phyloP scores from a whole-genome alignment of 2,888 invertebrate species.

The Drosophila lutescens region DNA sequence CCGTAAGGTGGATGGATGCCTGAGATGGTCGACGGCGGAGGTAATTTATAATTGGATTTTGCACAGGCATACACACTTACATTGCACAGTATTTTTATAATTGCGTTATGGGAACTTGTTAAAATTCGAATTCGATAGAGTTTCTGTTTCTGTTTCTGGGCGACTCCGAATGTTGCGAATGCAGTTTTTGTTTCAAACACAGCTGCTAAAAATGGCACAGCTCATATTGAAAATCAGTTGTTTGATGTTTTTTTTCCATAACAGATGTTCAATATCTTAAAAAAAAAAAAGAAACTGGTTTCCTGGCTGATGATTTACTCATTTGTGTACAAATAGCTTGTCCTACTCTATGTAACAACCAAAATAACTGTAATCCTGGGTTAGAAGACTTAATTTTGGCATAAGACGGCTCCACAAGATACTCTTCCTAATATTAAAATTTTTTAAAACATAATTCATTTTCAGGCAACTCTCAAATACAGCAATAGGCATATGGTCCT shows the following conservation, averaged over 20 bases:
- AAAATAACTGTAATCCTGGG: background rate
- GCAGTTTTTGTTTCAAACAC: constrained; percentile 8
- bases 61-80: background rate
- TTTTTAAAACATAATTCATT: too few species aligned
- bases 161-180: background rate
- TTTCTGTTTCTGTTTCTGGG: background rate
- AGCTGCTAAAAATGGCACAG: constrained; percentile 1
- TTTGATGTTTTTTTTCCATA: background rate
- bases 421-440: too few species aligned
- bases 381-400: background rate
- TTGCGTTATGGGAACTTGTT: constrained; percentile 7
- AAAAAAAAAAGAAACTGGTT: background rate
- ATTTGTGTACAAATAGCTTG: background rate
- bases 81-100: constrained; percentile 8
- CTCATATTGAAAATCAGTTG: background rate
- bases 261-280: constrained; percentile 12
- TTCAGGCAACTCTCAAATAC: too few species aligned
- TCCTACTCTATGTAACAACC: background rate
- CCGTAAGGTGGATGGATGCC: constrained; percentile 20
- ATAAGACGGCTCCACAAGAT: too few species aligned
- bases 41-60: constrained; percentile 47
- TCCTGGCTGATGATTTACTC: background rate
- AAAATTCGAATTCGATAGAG: background rate
- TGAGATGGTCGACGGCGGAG: constrained; percentile 20
- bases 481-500: too few species aligned